Percentiles rank a stretch among this genome's conserved stretches.
phyloP scores from a whole-genome alignment of 2,888 invertebrate genomes.

The Tridacna gigas region DNA sequence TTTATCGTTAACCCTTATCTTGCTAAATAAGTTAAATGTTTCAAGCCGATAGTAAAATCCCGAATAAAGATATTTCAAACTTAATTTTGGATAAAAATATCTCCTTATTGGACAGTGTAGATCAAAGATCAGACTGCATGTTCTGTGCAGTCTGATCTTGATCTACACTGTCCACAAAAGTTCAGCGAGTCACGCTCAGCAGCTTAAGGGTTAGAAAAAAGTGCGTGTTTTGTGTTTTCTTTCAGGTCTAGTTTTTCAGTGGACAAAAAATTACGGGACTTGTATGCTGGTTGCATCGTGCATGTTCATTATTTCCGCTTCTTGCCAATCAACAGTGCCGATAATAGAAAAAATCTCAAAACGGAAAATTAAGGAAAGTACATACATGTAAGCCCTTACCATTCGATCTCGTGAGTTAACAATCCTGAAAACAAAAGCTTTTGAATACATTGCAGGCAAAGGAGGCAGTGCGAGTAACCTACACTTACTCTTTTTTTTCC shows the following conservation, averaged over 20 bases:
- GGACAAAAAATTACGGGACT: neutral
- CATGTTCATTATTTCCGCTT: neutral
- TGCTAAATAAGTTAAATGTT: too few species aligned
- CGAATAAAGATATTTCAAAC: too few species aligned
- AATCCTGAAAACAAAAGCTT: neutral
- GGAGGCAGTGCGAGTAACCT: neutral
- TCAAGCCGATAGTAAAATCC: too few species aligned
- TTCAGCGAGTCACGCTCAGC: too few species aligned
- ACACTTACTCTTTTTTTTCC: neutral
- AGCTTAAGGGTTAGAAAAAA: too few species aligned
- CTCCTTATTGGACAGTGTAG: too few species aligned
- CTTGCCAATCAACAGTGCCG: neutral
- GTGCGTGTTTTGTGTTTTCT: neutral
- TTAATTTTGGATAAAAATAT: too few species aligned
- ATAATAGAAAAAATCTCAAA: neutral
- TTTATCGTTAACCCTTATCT: too few species aligned
- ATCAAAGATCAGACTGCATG: too few species aligned
- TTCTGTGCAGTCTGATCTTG: too few species aligned
- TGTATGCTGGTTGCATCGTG: neutral
- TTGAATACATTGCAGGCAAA: neutral
- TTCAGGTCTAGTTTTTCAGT: neutral
- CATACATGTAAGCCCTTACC: neutral
- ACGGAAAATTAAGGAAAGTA: too few species aligned
- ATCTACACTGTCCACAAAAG: too few species aligned
- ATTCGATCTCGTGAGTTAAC: neutral